Evolutionary conservation across 2,113 vertebrate species (phyloP), one percentile per base, ranked within the genome.

Genomic region (Pogonocichla stellata): DNA sequence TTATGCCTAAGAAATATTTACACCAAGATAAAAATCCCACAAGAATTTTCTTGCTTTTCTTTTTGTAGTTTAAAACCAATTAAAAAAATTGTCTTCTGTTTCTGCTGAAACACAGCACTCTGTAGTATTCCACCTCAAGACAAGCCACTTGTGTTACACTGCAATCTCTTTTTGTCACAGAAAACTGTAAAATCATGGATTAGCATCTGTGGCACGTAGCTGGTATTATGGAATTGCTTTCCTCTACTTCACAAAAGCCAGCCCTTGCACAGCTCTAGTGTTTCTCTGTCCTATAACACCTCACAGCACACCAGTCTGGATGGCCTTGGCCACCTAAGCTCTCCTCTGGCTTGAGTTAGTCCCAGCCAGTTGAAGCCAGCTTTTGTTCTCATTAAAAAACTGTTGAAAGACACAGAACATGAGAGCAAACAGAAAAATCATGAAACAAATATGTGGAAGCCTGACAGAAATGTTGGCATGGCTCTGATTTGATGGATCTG

Each of bases 1-100:
- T 95, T 93, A 54, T 84, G 85, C 48, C 75, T 61, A 88, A 80
- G 36, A 96, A 95, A 80, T 72, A 94, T 64, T 96, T 92, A 88
- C 12, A 92, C 31, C 43, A 86, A 94, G 85, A 94, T 93, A 96
- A 95, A 96, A 93, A 94, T 78, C 64, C 79, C 88, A 74, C 47
- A 60, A 80, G 51, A 62, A 48, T 77, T 60, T 82, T 83, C 66
- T 88, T 83, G 60, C 36, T 88, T 67, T 75, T 84, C 43, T 81
- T 90, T 48, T 48, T 64, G 57, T 50, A 66, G n/a, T 92, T 91
- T 12, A 65, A 86, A 89, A 82, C 66, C 36, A 62, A 62, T 90
- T 85, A 61, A 2, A 22, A 82, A 81, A 90, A 43, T 50, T 56
- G 22, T 40, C 47, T 58, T 88, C 54, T 88, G 19, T 67, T 91